Evolutionary conservation across 2,113 vertebrate species (phyloP).

Genomic region (Formicarius rufipectus): DNA sequence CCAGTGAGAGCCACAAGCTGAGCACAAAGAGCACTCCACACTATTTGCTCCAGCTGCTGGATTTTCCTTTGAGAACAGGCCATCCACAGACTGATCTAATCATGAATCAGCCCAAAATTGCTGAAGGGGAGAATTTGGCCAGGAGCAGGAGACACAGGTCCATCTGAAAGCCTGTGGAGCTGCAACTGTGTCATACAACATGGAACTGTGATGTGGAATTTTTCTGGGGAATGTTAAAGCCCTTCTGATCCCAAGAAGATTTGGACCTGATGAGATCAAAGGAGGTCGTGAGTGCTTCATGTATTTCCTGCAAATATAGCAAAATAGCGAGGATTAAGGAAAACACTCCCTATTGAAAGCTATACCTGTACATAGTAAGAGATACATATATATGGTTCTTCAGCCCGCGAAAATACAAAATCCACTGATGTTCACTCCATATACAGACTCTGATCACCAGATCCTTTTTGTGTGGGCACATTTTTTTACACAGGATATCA

Average conservation of each 20-base stretch:
- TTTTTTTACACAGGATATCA: background rate
- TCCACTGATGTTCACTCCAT: background rate
- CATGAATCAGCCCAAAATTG: background rate
- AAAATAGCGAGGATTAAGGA: background rate
- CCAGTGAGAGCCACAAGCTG: background rate
- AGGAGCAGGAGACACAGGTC: background rate
- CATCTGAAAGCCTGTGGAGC: background rate
- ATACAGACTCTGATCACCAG: background rate
- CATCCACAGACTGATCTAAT: background rate
- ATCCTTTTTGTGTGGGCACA: background rate
- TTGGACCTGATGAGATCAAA: background rate
- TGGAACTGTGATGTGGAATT: background rate
- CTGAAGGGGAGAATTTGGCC: background rate
- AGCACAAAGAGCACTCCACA: background rate
- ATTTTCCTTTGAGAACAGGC: background rate
- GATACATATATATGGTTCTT: background rate
- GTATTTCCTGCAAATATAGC: background rate
- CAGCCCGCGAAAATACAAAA: background rate
- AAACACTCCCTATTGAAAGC: background rate
- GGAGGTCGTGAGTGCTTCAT: background rate
- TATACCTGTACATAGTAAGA: background rate
- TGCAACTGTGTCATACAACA: background rate
- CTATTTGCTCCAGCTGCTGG: background rate
- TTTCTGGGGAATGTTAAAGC: accelerated
- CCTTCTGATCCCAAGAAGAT: background rate